Evolutionary conservation across 2,888 invertebrate genomes (phyloP).

Genomic region (Nemapogon koenigi): DNA sequence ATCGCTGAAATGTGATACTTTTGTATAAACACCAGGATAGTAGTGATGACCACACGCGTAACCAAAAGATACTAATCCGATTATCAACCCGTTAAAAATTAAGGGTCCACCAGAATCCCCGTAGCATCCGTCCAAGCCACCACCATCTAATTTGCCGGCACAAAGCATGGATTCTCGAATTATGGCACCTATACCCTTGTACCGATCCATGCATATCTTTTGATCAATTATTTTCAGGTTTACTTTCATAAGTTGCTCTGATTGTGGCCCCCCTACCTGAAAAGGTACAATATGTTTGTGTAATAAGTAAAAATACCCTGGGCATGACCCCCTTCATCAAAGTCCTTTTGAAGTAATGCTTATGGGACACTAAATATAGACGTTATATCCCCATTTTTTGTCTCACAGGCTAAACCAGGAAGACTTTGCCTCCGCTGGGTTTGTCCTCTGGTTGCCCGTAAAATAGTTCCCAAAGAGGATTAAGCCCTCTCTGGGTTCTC

Average conservation of each 20-base stretch:
- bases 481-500: too few species aligned
- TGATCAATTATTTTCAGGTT: conserved; percentile 35
- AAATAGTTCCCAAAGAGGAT: too few species aligned
- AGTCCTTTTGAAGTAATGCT: too few species aligned
- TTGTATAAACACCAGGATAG: conserved; percentile 53
- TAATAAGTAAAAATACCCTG: too few species aligned
- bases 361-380: too few species aligned
- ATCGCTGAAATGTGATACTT: conserved; percentile 43
- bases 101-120: conserved; percentile 55
- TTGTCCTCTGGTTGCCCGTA: too few species aligned
- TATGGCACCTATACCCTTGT: conserved; percentile 35
- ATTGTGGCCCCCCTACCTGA: conserved; percentile 39
- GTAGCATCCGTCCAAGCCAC: conserved; percentile 48
- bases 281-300: too few species aligned
- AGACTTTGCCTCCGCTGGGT: too few species aligned
- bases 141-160: conserved; percentile 39
- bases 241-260: conserved; percentile 42
- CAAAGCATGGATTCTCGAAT: conserved; percentile 48
- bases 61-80: conserved; percentile 50
- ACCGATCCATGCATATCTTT: conserved; percentile 32
- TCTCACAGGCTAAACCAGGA: too few species aligned
- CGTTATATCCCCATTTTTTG: too few species aligned
- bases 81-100: conserved; percentile 45
- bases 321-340: too few species aligned
- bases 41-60: conserved; percentile 46